Conservation (phyloP, 2,113 vertebrate genomes). For the Malurus cyaneus region DNA sequence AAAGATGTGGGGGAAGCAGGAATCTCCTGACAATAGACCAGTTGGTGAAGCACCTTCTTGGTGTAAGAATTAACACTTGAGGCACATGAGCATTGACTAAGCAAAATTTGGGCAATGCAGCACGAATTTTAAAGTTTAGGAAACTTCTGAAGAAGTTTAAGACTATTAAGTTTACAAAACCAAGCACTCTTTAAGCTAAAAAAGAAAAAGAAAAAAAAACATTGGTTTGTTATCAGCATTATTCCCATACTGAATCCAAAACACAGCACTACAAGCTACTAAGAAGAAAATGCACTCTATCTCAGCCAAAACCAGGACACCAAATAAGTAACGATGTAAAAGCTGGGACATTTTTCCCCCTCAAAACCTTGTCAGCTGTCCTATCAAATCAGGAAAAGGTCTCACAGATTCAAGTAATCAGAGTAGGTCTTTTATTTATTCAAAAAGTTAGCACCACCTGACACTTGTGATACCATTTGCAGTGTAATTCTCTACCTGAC, state of each 20-base stretch:
- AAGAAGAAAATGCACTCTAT: not conserved
- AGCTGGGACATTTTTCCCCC: not conserved
- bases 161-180: not conserved
- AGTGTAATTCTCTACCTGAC: not conserved
- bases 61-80: not conserved
- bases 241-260: too few relatives aligned
- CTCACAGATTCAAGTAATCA: not conserved
- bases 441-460: not conserved
- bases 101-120: not conserved
- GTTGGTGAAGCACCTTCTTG: not conserved
- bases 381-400: not conserved
- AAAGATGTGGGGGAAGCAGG: not conserved
- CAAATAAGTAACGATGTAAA: not conserved
- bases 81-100: not conserved
- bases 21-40: not conserved
- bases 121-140: not conserved
- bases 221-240: too few relatives aligned
- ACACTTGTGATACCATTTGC: not conserved
- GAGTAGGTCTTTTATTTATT: not conserved
- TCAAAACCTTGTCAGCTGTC: not conserved
- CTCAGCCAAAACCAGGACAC: not conserved
- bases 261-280: too few relatives aligned
- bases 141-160: not conserved
- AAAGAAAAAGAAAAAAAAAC: not conserved
- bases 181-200: not conserved